A percentile compares a stretch with the other conserved stretches of the same genome.
phyloP scores from a whole-genome alignment of 1,140 invertebrate species.

The Bathynomus jamesi region DNA sequence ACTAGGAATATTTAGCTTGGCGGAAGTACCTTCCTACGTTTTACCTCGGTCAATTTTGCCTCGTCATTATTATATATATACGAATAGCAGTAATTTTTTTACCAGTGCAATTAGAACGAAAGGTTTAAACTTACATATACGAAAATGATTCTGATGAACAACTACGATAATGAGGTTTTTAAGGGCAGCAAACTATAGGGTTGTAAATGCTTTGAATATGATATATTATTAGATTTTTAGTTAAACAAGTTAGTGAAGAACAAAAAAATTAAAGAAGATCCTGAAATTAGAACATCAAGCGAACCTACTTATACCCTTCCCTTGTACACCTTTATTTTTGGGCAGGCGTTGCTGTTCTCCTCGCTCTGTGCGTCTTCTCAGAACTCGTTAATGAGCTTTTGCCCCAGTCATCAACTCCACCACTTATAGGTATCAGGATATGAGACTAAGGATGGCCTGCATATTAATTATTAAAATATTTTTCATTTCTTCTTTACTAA shows the following conservation, averaged over 20 bases:
- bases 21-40: constrained; percentile 18
- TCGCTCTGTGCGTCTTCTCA: constrained; percentile 18
- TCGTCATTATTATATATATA: background rate
- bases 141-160: too few relatives aligned
- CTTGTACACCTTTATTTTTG: constrained; percentile 1
- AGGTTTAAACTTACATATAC: too few relatives aligned
- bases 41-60: constrained; percentile 34
- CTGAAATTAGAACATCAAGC: too few relatives aligned
- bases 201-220: too few relatives aligned
- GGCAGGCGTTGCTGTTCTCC: constrained; percentile 16
- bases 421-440: constrained; percentile 8
- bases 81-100: too few relatives aligned
- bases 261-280: too few relatives aligned
- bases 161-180: too few relatives aligned
- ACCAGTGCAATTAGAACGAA: too few relatives aligned
- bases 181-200: too few relatives aligned
- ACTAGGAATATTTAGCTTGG: too few relatives aligned
- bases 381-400: constrained; percentile 14
- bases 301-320: background rate
- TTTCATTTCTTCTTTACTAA: background rate
- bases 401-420: constrained; percentile 17
- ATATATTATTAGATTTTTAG: too few relatives aligned
- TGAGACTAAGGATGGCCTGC: background rate
- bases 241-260: too few relatives aligned
- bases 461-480: background rate